Percentiles rank a stretch among this genome's conserved stretches.
These are phyloP conservation scores for Chalcis sispes DNA, from an alignment of 2,888 invertebrate species.

Conservation along the genomic window DNA sequence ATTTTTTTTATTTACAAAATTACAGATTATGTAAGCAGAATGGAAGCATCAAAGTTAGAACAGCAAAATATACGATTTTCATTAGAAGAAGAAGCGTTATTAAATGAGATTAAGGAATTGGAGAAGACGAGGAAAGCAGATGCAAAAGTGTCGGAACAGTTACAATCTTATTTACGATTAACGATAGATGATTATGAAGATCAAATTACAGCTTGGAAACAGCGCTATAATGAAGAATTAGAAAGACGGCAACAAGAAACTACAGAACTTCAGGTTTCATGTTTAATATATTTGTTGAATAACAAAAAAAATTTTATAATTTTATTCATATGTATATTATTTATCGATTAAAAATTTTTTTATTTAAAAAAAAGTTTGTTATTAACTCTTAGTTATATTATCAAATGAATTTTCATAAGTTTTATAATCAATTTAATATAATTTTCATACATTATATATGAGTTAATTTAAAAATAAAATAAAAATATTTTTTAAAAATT, in stretches of 20 bases:
- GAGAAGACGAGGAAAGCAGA: conserved; percentile 58
- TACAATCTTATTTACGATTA: conserved; percentile 58
- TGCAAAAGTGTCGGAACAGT: conserved; percentile 61
- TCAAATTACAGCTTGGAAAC: conserved; percentile 63
- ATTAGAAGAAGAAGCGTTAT: conserved; percentile 59
- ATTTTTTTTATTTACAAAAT: neutral
- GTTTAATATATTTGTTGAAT: neutral
- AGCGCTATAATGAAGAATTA: conserved; percentile 64
- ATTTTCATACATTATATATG: neutral
- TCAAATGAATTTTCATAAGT: no score
- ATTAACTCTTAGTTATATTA: neutral
- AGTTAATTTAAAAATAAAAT: conserved; percentile 61
- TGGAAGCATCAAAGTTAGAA: conserved; percentile 66
- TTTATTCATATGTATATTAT: neutral
- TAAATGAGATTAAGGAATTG: conserved; percentile 59
- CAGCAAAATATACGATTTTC: conserved; percentile 62
- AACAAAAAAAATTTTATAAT: neutral
- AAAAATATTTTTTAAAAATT: conserved; percentile 3
- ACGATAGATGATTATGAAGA: conserved; percentile 62
- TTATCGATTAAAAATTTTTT: neutral
- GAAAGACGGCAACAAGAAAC: conserved; percentile 63
- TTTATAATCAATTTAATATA: neutral
- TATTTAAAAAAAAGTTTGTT: neutral
- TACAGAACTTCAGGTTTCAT: conserved; percentile 62
- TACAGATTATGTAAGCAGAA: conserved; percentile 64